phyloP scores from a whole-genome alignment of 1,140 invertebrate species.

The Atta colombica region DNA sequence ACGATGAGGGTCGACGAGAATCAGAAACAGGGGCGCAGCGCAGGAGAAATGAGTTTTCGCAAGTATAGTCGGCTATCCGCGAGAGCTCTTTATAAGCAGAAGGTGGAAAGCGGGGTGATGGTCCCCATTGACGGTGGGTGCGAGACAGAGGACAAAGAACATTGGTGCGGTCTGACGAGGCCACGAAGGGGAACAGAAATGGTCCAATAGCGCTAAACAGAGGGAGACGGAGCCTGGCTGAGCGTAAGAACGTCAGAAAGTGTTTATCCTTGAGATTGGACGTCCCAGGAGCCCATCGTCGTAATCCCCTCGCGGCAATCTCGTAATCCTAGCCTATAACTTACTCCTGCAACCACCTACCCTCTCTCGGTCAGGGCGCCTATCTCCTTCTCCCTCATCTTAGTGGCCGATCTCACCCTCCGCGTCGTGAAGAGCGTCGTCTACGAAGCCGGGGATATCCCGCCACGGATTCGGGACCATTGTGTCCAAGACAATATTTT shows the following conservation, averaged over 20 bases:
- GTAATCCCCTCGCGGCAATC: conserved; percentile 86
- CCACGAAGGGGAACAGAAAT: conserved; percentile 8
- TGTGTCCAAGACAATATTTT: conserved; percentile 79
- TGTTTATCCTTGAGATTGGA: conserved; percentile 87
- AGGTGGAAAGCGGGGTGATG: conserved; percentile 36
- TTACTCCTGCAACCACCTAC: conserved; percentile 70
- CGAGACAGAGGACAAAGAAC: conserved; percentile 40
- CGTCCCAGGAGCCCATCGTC: conserved; percentile 84
- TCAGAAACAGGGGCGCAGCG: conserved; percentile 28
- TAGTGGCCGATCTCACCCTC: conserved; percentile 33
- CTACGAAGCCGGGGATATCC: not conserved
- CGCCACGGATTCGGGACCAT: conserved; percentile 70
- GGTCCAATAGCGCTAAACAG: conserved; percentile 27
- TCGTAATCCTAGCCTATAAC: conserved; percentile 86
- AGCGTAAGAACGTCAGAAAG: conserved; percentile 82
- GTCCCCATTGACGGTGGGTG: conserved; percentile 4
- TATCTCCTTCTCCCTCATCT: not conserved
- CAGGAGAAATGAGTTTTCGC: conserved; percentile 71
- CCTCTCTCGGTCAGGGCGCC: conserved; percentile 37
- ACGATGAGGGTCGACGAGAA: not conserved
- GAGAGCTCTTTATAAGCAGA: conserved; percentile 59
- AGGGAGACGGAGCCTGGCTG: conserved; percentile 13
- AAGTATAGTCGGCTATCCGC: conserved; percentile 63
- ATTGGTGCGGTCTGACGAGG: not conserved
- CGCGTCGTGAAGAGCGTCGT: no score